Percentiles rank a stretch among this genome's conserved stretches.
These are phyloP conservation scores for Rallus crepitans DNA, from an alignment of 2,797 vertebrate species.

Conservation along the genomic window DNA sequence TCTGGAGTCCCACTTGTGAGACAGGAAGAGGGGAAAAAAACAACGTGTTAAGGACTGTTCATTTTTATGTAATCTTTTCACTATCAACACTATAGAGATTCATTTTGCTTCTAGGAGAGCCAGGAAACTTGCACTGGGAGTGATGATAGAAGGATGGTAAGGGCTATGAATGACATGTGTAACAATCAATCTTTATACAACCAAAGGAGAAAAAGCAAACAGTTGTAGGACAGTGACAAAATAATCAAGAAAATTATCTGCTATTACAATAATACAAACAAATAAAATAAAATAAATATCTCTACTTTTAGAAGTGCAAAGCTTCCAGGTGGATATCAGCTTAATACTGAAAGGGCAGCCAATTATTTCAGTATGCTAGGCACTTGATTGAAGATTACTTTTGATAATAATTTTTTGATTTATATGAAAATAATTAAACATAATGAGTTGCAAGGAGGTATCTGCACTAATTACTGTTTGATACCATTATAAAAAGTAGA, in stretches of 20 bases:
- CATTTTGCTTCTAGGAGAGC: not conserved
- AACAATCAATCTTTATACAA: not conserved
- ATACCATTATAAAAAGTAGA: not conserved
- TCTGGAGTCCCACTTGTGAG: not conserved
- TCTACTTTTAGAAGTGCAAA: not conserved
- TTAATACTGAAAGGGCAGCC: not conserved
- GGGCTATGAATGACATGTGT: not conserved
- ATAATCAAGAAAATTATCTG: not conserved
- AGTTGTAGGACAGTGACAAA: not conserved
- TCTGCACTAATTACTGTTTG: slow-evolving; percentile 12
- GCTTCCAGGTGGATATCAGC: not conserved
- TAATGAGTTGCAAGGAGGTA: not conserved
- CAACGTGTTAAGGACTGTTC: not conserved
- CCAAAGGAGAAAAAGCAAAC: slow-evolving; percentile 6
- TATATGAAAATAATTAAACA: slow-evolving; percentile 5
- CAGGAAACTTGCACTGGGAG: not conserved
- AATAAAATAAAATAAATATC: not conserved
- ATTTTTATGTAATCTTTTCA: not conserved
- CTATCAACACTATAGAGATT: not conserved
- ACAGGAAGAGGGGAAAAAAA: not conserved
- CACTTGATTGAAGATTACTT: not conserved
- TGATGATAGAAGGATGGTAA: not conserved
- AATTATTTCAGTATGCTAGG: slow-evolving; percentile 6
- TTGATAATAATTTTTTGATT: not conserved
- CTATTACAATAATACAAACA: not conserved